Conservation (phyloP, 2,797 vertebrate species). For the Melanogrammus aeglefinus region DNA sequence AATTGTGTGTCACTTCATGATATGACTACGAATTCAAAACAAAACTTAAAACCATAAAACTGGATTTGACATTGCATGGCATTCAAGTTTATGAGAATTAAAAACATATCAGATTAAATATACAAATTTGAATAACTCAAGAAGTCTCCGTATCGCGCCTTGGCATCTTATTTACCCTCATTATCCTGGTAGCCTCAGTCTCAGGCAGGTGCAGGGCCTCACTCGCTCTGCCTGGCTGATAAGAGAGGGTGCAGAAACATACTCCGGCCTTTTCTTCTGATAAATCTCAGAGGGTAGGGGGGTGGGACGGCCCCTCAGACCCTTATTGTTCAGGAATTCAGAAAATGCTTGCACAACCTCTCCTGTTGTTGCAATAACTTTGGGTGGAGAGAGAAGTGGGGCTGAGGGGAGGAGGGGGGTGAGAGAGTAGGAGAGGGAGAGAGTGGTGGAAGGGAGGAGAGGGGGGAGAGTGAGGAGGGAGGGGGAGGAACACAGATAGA, state of each 20-base stretch:
- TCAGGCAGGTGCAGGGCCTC: neutral
- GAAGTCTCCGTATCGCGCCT: neutral
- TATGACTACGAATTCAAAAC: neutral
- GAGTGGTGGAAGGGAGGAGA: too few species aligned
- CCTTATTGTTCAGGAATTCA: constrained; percentile 60
- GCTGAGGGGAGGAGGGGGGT: neutral
- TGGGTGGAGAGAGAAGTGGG: neutral
- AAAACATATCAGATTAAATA: neutral
- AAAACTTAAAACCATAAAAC: neutral
- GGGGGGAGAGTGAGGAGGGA: too few species aligned
- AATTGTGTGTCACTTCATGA: neutral
- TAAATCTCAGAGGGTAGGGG: neutral
- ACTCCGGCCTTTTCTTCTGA: neutral
- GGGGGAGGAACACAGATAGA: too few species aligned
- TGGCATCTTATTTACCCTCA: neutral
- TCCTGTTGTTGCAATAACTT: constrained; percentile 47
- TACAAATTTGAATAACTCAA: neutral
- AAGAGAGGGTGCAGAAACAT: neutral
- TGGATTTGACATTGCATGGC: neutral
- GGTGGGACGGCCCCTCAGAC: neutral
- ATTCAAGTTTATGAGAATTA: neutral
- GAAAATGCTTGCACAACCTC: constrained; percentile 66
- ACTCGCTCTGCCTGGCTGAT: neutral
- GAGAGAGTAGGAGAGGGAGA: neutral
- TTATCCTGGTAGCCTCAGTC: neutral